Percentiles rank a stretch among this genome's conserved stretches.
These are phyloP conservation scores for Ornithoptera priamus DNA, from an alignment of 2,888 invertebrate species.

Conservation along the genomic window DNA sequence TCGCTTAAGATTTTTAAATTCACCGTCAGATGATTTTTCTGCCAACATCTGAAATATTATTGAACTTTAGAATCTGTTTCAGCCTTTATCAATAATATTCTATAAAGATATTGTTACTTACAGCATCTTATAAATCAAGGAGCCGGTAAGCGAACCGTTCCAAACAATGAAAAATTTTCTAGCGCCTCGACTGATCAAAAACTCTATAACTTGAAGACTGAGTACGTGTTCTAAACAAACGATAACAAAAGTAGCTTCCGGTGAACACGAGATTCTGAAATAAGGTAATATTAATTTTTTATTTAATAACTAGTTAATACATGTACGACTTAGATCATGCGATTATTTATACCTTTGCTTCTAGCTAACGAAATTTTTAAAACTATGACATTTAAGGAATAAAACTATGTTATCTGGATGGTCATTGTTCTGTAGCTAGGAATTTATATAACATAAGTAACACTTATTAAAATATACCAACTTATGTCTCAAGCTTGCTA, in stretches of 20 bases:
- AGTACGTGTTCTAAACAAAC: background rate
- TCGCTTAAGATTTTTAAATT: background rate
- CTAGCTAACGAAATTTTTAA: too few species aligned
- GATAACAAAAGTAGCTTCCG: conserved; percentile 5
- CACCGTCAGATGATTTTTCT: background rate
- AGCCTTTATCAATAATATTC: background rate
- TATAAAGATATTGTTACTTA: background rate
- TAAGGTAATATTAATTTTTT: background rate
- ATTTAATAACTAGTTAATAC: too few species aligned
- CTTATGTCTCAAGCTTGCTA: too few species aligned
- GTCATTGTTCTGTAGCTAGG: too few species aligned
- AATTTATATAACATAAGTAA: too few species aligned
- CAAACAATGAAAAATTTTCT: conserved; percentile 11
- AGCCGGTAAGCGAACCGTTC: background rate
- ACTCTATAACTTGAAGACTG: conserved; percentile 11
- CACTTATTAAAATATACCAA: too few species aligned
- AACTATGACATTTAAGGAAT: too few species aligned
- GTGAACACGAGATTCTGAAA: conserved; percentile 5
- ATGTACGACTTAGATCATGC: too few species aligned
- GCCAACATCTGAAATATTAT: conserved; percentile 7
- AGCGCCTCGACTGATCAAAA: conserved; percentile 13
- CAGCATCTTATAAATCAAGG: conserved; percentile 4
- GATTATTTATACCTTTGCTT: too few species aligned
- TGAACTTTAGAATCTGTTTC: background rate
- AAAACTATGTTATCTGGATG: too few species aligned